A percentile compares a stretch with the other conserved stretches of the same genome.
These are phyloP conservation scores for Sebastes elongatus DNA, from an alignment of 2,797 vertebrate genomes.

Conservation along the genomic window DNA sequence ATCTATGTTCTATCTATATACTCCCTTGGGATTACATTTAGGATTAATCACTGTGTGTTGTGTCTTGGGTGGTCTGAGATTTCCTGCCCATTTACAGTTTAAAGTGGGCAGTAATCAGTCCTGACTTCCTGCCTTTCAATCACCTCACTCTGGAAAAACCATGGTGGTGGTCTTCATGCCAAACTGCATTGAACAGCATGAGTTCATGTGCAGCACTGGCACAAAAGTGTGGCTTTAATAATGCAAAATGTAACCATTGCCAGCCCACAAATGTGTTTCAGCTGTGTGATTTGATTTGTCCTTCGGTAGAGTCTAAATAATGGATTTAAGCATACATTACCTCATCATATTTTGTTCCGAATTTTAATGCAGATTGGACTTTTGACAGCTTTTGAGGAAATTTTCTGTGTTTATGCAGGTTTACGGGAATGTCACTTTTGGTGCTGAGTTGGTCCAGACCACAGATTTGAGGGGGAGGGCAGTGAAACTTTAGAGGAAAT, in stretches of 20 bases:
- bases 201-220: not conserved
- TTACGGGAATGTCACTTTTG: constrained; percentile 57
- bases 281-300: not conserved
- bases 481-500: constrained; percentile 74
- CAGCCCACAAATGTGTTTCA: not conserved
- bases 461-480: constrained; percentile 68
- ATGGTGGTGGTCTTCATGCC: constrained; percentile 3
- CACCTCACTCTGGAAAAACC: not conserved
- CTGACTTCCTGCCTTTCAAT: constrained; percentile 53
- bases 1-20: not conserved
- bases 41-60: constrained; percentile 1
- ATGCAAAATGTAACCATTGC: not conserved
- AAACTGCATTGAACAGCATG: not conserved
- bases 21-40: not conserved
- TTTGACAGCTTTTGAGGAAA: not conserved
- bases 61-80: constrained; percentile 66
- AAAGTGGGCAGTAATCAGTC: constrained; percentile 38
- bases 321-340: not conserved
- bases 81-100: constrained; percentile 52
- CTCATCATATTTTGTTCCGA: not conserved
- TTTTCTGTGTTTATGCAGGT: constrained; percentile 27
- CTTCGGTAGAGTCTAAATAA: not conserved
- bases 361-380: not conserved
- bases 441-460: constrained; percentile 54
- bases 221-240: not conserved